Percentiles rank a stretch among this genome's conserved stretches.
Evolutionary conservation across 1,140 invertebrate genomes (phyloP).

Genomic region (Plectrocnemia conspersa): DNA sequence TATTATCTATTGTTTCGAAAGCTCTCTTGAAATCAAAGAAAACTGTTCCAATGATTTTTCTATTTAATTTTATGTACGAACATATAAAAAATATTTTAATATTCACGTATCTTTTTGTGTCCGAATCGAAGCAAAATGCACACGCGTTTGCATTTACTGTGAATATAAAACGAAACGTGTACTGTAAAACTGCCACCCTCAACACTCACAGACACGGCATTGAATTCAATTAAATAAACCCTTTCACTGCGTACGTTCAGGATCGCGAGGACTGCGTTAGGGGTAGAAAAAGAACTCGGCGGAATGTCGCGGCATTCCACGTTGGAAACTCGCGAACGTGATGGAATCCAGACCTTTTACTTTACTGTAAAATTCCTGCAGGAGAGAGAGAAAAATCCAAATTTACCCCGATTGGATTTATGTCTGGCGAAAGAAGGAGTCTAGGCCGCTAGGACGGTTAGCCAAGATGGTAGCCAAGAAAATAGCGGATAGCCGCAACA

Average conservation of each 20-base stretch:
- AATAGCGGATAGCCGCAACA: slow-evolving; percentile 26
- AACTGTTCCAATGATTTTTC: too few relatives aligned
- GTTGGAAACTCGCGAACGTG: slow-evolving; percentile 21
- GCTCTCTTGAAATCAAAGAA: too few relatives aligned
- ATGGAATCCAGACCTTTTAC: slow-evolving; percentile 7
- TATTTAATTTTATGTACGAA: too few relatives aligned
- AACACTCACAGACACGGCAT: too few relatives aligned
- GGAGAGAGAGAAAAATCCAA: not conserved
- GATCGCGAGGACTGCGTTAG: slow-evolving; percentile 7
- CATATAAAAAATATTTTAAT: too few relatives aligned
- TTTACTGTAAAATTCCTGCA: not conserved
- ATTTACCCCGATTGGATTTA: not conserved
- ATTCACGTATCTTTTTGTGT: too few relatives aligned
- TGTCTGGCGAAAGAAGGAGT: not conserved
- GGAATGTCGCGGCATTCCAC: slow-evolving; percentile 21
- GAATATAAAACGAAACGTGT: too few relatives aligned
- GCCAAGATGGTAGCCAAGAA: slow-evolving; percentile 18
- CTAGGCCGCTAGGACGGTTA: not conserved
- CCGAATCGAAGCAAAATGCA: too few relatives aligned
- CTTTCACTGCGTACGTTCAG: slow-evolving; percentile 16
- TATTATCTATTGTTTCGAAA: too few relatives aligned
- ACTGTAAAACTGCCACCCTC: too few relatives aligned
- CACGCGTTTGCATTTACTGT: too few relatives aligned
- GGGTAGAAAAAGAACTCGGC: slow-evolving; percentile 15
- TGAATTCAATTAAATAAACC: slow-evolving; percentile 28